phyloP scores from a whole-genome alignment of 2,888 invertebrate species.

The Temnothorax rugatulus region DNA sequence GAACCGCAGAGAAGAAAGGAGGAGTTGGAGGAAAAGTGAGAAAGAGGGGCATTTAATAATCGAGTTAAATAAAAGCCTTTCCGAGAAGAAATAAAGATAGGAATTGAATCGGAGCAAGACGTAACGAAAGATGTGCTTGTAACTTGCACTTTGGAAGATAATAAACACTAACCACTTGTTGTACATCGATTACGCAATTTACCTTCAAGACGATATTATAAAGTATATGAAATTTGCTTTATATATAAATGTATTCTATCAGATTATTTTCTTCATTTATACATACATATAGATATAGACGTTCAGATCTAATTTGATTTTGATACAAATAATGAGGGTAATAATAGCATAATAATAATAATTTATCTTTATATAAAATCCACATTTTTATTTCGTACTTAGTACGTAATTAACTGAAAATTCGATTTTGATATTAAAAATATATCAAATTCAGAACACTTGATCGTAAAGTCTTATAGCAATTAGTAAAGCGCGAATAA shows the following conservation, averaged over 20 bases:
- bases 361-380: not conserved
- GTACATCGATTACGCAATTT: not conserved
- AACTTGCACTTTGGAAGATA: not conserved
- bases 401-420: not conserved
- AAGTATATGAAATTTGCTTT: not conserved
- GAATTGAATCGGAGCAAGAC: not conserved
- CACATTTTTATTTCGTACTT: not conserved
- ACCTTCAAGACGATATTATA: not conserved
- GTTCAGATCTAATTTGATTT: not conserved
- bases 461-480: not conserved
- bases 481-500: constrained; percentile 11
- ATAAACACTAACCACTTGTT: not conserved
- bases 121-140: not conserved
- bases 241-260: not conserved
- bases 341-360: not conserved
- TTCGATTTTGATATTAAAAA: not conserved
- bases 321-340: not conserved
- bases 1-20: constrained; percentile 33
- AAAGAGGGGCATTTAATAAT: constrained; percentile 59
- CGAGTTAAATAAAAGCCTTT: constrained; percentile 47
- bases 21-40: constrained; percentile 57
- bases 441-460: not conserved
- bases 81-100: constrained; percentile 54
- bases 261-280: not conserved
- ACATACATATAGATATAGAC: not conserved